phyloP scores from a whole-genome alignment of 2,797 vertebrate genomes.

The Nasua narica region DNA sequence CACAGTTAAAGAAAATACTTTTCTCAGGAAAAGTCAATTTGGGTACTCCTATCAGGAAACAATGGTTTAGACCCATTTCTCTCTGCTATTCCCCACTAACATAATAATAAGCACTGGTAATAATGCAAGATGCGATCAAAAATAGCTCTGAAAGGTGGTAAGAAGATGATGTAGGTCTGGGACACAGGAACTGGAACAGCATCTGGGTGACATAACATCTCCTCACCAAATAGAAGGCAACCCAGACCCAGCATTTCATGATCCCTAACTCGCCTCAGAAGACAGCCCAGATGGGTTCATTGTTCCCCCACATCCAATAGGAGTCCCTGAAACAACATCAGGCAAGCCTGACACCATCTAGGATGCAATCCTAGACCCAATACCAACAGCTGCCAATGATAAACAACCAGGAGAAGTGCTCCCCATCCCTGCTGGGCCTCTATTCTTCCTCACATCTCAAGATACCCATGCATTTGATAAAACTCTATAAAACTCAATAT shows the following conservation, averaged over 20 bases:
- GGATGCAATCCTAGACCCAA: background rate
- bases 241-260: background rate
- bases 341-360: background rate
- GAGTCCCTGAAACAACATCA: background rate
- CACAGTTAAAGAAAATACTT: background rate
- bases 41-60: background rate
- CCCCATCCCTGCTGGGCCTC: background rate
- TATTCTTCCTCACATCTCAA: background rate
- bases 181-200: background rate
- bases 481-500: background rate
- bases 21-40: constrained; percentile 1
- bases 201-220: background rate
- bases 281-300: background rate
- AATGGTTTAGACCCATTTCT: background rate
- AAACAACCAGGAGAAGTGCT: background rate
- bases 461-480: background rate
- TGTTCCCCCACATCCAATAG: background rate
- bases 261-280: background rate
- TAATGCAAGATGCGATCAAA: background rate
- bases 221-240: background rate
- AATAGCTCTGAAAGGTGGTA: background rate
- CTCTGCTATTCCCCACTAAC: background rate
- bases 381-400: background rate
- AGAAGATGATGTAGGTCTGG: background rate
- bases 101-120: background rate